phyloP scores from a whole-genome alignment of 2,797 vertebrate genomes.

The Chelon auratus region DNA sequence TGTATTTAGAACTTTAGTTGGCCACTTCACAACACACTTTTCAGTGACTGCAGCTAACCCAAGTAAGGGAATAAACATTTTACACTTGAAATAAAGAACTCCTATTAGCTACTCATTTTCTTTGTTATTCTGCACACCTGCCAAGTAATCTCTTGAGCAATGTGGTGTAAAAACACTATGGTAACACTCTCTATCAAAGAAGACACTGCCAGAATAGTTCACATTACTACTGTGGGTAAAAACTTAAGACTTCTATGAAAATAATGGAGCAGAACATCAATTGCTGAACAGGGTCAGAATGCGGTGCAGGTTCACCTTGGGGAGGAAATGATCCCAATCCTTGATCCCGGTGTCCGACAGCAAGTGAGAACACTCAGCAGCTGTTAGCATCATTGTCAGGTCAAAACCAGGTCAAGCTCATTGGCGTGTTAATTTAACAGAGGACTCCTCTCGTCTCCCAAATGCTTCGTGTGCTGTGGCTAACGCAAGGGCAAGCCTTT shows the following conservation, averaged over 20 bases:
- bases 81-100: neutral
- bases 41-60: constrained; percentile 9
- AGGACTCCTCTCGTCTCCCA: constrained; percentile 49
- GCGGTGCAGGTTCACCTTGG: constrained; percentile 18
- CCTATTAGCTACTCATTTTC: neutral
- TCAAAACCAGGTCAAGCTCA: constrained; percentile 61
- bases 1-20: neutral
- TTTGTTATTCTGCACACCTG: neutral
- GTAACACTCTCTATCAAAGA: neutral
- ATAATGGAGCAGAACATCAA: neutral
- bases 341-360: constrained; percentile 52
- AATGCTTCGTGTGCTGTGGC: constrained; percentile 6
- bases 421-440: constrained; percentile 41
- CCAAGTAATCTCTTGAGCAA: constrained; percentile 5
- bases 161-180: neutral
- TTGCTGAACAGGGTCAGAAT: constrained; percentile 42
- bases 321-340: constrained; percentile 49
- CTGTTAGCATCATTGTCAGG: constrained; percentile 63
- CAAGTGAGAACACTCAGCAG: constrained; percentile 55
- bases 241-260: neutral
- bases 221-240: neutral
- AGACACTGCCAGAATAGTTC: neutral
- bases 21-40: neutral
- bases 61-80: neutral
- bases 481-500: constrained; percentile 29